Evolutionary conservation across 2,888 invertebrate species (phyloP).

Genomic region (Sthenelais limicola): DNA sequence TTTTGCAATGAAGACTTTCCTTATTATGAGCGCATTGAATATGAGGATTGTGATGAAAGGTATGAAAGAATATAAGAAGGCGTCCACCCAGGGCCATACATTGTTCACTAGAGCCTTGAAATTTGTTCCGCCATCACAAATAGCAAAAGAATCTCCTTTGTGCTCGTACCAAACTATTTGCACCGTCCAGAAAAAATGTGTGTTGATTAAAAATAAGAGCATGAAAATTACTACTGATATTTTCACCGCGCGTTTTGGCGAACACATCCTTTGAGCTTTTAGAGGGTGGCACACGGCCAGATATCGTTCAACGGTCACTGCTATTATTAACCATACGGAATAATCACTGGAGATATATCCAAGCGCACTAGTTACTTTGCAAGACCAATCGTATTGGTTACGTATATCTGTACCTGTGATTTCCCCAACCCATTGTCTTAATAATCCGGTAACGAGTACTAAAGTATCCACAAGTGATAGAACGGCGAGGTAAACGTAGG

Average conservation of each 20-base stretch:
- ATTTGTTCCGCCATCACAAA: conserved; percentile 49
- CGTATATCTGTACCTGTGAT: conserved; percentile 59
- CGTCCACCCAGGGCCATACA: conserved; percentile 67
- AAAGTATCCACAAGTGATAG: conserved; percentile 65
- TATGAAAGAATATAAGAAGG: conserved; percentile 62
- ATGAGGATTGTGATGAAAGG: conserved; percentile 61
- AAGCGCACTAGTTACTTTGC: conserved; percentile 62
- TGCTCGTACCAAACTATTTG: conserved; percentile 43
- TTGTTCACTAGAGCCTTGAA: conserved; percentile 54
- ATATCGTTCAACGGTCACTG: conserved; percentile 53
- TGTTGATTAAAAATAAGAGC: conserved; percentile 60
- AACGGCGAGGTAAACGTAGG: conserved; percentile 65
- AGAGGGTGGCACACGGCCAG: conserved; percentile 66
- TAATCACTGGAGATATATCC: conserved; percentile 65
- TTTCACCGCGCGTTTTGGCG: conserved; percentile 59
- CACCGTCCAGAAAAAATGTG: conserved; percentile 68
- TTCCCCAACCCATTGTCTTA: conserved; percentile 66
- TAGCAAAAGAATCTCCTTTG: conserved; percentile 46
- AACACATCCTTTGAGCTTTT: conserved; percentile 63
- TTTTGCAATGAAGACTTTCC: conserved; percentile 58
- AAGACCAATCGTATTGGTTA: conserved; percentile 58
- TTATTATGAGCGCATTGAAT: conserved; percentile 64
- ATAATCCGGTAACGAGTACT: conserved; percentile 65
- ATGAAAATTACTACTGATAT: conserved; percentile 57
- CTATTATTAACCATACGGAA: conserved; percentile 56